Percentiles rank a stretch among this genome's conserved stretches.
Evolutionary conservation across 2,797 vertebrate species (phyloP).

Genomic region (Danio tinwini): DNA sequence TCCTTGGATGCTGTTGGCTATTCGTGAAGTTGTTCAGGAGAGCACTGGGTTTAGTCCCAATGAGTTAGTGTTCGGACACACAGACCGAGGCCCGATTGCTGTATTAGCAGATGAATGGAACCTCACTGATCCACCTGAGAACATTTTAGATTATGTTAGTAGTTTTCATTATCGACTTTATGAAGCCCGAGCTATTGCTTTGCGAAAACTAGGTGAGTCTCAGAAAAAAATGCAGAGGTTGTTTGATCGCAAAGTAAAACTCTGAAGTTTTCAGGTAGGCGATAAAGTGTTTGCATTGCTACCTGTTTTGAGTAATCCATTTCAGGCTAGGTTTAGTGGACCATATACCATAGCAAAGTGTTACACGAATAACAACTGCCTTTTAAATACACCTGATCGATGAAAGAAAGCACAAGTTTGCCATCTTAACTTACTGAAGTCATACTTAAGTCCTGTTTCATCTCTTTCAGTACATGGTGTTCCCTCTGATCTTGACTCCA

Average conservation of each 20-base stretch:
- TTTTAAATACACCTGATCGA: too few relatives aligned
- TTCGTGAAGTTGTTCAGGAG: background rate
- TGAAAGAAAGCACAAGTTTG: too few relatives aligned
- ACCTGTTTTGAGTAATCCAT: background rate
- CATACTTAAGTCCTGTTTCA: too few relatives aligned
- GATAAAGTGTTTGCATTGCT: background rate
- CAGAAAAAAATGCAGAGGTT: background rate
- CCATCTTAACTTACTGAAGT: too few relatives aligned
- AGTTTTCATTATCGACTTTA: background rate
- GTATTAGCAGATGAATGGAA: background rate
- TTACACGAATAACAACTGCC: too few relatives aligned
- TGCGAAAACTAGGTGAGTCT: background rate
- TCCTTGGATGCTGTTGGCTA: background rate
- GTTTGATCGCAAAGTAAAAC: background rate
- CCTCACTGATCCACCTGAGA: background rate
- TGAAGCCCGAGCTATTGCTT: background rate
- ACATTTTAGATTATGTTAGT: background rate
- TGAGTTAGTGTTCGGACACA: background rate
- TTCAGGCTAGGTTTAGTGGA: background rate
- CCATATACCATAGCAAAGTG: too few relatives aligned
- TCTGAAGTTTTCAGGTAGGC: background rate
- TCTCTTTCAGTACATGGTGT: background rate
- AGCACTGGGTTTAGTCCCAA: background rate
- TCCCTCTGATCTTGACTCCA: background rate
- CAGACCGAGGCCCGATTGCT: background rate